Base-by-base conservation (phyloP, 2,797 vertebrate genomes). In the Peromyscus melanophrys region DNA sequence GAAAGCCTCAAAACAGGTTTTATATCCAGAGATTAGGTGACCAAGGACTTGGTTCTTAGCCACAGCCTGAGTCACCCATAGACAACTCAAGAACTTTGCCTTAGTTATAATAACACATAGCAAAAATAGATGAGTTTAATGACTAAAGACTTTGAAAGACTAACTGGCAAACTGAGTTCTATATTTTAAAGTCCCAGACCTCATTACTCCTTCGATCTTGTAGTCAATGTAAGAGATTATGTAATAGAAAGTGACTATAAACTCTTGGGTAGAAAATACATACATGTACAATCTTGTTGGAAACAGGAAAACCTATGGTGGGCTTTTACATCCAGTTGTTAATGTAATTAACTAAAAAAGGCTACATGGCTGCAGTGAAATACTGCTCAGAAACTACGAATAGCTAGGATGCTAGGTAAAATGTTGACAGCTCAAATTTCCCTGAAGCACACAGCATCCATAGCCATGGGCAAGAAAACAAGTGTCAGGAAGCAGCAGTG, bases 101-200 rank as follows among this genome's bases (percentile, higher is more conserved):
- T 46, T 63, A 63, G 40, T 81, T 90, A 29, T 87, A 80, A 0
- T 69, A 94, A 69, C 27, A 78, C 37, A 55, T 77, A 61, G n/a
- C 65, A 81, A 95, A 97, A 86, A n/a, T 67, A 75, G 83, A 59
- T 65, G 14, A 59, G 17, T 23, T 55, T 73, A 49, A 46, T 71
- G 90, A 76, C 3, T 77, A 25, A 73, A 21, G 40, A 61, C 69
- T 69, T 75, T 90, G 63, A 89, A 77, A 87, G 75, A 77, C 31
- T 85, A 61, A 57, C 31, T 73, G 80, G 14, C 73, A n/a, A 93
- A 5, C 29, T 31, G 57, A 85, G 46, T 90, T 73, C 21, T 90
- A 23, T 82, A n/a, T 94, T 94, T 87, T 73, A 84, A 59, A 88
- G 83, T 92, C 25, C 23, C 31, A 76, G 13, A 83, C 49, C 21